Base-by-base conservation (phyloP, 2,888 invertebrate species). In the Caenorhabditis imperialis region DNA sequence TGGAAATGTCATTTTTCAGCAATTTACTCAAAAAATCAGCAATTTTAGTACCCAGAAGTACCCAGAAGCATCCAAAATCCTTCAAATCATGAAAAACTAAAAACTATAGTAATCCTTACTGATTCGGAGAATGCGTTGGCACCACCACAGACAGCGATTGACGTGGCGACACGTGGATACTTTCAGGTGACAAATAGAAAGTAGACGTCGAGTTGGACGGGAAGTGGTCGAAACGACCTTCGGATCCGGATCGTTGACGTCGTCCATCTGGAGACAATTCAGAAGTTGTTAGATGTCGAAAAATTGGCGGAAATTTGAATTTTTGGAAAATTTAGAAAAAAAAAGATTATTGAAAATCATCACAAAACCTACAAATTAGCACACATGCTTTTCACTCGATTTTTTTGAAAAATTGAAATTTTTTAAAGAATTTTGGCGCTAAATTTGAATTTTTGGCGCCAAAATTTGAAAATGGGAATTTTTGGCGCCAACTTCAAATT, bases 61-160 rank as follows among this genome's bases (percentile, higher is more conserved):
- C 7, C 14, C 18, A 48, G 25, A 16, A 8, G 23, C 22, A 20
- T 6, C n/a, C 33, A 20, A 54, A 45, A 33, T 18, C 23, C 22
- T 7, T 30, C 5, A n/a, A n/a, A n/a, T 22, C n/a, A 33, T 4
- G 18, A 20, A 47, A 25, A n/a, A n/a, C n/a, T n/a, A n/a, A n/a
- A n/a, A n/a, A n/a, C n/a, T n/a, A n/a, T n/a, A n/a, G n/a, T n/a
- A n/a, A n/a, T n/a, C n/a, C n/a, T n/a, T n/a, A n/a, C n/a, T n/a
- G n/a, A n/a, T n/a, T n/a, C n/a, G 45, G 50, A 14, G 57, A 47
- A 51, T 62, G 51, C 23, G 62, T 63, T 35, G 62, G 62, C 12
- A 63, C 58, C 27, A 72, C 63, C 20, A 72, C 63, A 30, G 71
- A 72, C 33, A 72, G 44, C 7, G 71, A 72, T 33, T 57, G 54